A percentile compares a stretch with the other conserved stretches of the same genome.
These are phyloP conservation scores for Schizaphis graminum DNA, from an alignment of 2,888 invertebrate species.

Conservation along the genomic window DNA sequence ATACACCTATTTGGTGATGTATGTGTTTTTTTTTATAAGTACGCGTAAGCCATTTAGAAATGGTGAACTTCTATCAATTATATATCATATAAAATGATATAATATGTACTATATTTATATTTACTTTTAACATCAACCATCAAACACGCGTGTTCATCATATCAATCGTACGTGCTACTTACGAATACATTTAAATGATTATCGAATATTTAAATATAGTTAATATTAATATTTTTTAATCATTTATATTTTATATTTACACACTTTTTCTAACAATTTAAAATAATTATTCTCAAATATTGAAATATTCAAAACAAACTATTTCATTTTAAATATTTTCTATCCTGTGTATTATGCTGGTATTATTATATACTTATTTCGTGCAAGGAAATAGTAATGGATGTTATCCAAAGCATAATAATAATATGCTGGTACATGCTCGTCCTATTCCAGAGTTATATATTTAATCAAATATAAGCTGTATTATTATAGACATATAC, in stretches of 20 bases:
- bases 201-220: too few species aligned
- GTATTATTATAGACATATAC: neutral
- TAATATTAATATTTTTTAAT: too few species aligned
- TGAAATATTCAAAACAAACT: neutral
- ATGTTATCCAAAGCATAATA: neutral
- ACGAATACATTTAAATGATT: neutral
- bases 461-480: neutral
- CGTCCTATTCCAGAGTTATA: neutral
- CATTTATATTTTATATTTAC: too few species aligned
- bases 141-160: neutral
- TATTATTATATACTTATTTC: neutral
- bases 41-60: too few species aligned
- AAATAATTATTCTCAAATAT: neutral
- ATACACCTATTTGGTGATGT: too few species aligned
- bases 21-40: neutral
- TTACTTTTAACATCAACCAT: neutral
- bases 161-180: neutral
- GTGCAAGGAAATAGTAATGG: neutral
- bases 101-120: too few species aligned
- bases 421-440: too few species aligned
- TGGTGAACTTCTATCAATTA: too few species aligned
- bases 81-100: too few species aligned
- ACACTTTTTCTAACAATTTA: too few species aligned
- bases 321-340: neutral
- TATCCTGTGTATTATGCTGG: neutral